Conservation (phyloP, 2,797 vertebrate species). For the Serranus cabrilla region DNA sequence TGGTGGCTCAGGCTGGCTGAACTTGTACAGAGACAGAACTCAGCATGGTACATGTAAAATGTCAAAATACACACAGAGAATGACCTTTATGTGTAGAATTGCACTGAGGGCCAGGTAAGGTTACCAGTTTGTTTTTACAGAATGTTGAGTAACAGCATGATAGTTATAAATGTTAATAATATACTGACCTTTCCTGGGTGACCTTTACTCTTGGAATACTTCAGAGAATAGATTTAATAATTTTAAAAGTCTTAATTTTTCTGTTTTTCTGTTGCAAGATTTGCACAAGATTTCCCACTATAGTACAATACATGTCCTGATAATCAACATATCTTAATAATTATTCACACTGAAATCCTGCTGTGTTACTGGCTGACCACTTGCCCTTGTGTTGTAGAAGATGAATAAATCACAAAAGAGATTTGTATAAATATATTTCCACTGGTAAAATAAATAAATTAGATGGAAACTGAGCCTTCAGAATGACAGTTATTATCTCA, state of each 20-base stretch:
- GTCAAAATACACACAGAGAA: slow-evolving; percentile 39
- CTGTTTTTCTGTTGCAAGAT: background rate
- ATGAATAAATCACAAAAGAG: background rate
- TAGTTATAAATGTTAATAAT: slow-evolving; percentile 67
- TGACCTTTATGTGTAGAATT: slow-evolving; percentile 45
- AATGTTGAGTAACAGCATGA: slow-evolving; percentile 40
- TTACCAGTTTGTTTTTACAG: slow-evolving; percentile 28
- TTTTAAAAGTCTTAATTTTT: background rate
- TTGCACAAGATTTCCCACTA: slow-evolving; percentile 13
- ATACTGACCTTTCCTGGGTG: slow-evolving; percentile 58
- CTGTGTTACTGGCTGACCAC: background rate
- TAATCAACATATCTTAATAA: background rate
- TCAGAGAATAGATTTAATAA: slow-evolving; percentile 31
- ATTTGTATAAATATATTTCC: background rate
- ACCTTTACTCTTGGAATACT: slow-evolving; percentile 52
- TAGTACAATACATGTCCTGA: background rate
- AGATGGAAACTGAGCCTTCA: too few relatives aligned
- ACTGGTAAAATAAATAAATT: too few relatives aligned
- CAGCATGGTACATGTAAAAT: slow-evolving; percentile 23
- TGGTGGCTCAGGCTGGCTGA: background rate
- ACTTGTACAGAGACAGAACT: slow-evolving; percentile 1
- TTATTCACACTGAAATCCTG: background rate
- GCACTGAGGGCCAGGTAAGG: slow-evolving; percentile 36
- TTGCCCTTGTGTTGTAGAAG: background rate
- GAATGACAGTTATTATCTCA: too few relatives aligned